Conservation (phyloP, 2,888 invertebrate genomes). For the Limenitis arthemis region DNA sequence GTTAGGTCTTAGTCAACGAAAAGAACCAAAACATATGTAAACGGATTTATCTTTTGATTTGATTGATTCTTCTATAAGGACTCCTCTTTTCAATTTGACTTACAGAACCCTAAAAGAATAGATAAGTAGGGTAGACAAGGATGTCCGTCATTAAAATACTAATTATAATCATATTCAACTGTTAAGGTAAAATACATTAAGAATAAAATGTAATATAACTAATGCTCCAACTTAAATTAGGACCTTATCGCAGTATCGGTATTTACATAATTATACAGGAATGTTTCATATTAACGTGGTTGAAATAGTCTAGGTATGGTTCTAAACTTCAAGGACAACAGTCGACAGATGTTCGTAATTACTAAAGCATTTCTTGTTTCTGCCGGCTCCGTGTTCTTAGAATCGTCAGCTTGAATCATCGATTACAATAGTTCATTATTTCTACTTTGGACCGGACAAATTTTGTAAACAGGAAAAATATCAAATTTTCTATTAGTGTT, state of each 20-base stretch:
- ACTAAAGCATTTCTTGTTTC: constrained; percentile 19
- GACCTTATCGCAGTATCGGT: not conserved
- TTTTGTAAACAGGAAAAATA: constrained; percentile 4
- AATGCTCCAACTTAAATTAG: not conserved
- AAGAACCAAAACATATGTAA: no score
- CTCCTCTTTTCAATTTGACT: no score
- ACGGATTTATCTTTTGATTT: no score
- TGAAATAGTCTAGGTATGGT: constrained; percentile 9
- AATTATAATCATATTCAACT: not conserved
- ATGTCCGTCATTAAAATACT: constrained; percentile 1
- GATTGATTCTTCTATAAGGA: no score
- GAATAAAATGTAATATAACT: not conserved
- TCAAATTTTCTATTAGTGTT: not conserved
- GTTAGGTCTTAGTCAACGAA: no score
- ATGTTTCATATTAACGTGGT: constrained; percentile 1
- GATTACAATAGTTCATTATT: constrained; percentile 13
- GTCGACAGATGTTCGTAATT: constrained; percentile 22
- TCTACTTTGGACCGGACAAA: not conserved
- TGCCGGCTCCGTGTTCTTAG: constrained; percentile 16
- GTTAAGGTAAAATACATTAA: no score
- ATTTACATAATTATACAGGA: not conserved
- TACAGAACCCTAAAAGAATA: not conserved
- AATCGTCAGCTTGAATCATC: constrained; percentile 17
- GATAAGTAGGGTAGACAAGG: constrained; percentile 6
- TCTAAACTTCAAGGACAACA: constrained; percentile 17